Percentiles rank a stretch among this genome's conserved stretches.
Evolutionary conservation across 2,888 invertebrate species (phyloP).

Genomic region (Miltochrista miniata): DNA sequence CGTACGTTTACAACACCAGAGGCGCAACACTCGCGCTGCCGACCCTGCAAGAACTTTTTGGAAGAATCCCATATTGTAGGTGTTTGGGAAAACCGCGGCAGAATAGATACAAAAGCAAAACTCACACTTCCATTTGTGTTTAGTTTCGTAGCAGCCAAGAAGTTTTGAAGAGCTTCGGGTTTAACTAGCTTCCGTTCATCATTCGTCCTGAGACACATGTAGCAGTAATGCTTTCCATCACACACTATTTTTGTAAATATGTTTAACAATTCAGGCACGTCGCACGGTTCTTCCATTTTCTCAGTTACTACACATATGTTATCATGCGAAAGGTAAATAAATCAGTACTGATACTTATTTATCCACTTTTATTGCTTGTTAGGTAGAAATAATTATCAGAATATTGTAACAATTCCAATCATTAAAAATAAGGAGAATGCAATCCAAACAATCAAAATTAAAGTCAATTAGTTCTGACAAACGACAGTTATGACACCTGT

Average conservation of each 20-base stretch:
- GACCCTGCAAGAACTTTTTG: too few species aligned
- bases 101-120: background rate
- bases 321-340: background rate
- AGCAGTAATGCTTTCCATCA: background rate
- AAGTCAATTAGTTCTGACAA: background rate
- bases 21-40: too few species aligned
- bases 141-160: background rate
- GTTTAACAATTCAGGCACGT: background rate
- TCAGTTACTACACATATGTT: background rate
- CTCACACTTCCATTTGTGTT: background rate
- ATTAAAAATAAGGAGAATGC: background rate
- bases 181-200: slow-evolving; percentile 1
- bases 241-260: slow-evolving; percentile 5
- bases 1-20: too few species aligned
- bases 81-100: too few species aligned
- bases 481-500: background rate
- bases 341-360: background rate
- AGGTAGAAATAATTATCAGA: background rate
- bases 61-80: too few species aligned
- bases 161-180: background rate
- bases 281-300: background rate
- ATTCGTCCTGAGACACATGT: background rate
- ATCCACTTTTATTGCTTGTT: background rate
- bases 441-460: background rate
- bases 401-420: background rate